These are phyloP conservation scores for Bradypodion pumilum DNA, from an alignment of 2,797 vertebrate species.

Conservation along the genomic window DNA sequence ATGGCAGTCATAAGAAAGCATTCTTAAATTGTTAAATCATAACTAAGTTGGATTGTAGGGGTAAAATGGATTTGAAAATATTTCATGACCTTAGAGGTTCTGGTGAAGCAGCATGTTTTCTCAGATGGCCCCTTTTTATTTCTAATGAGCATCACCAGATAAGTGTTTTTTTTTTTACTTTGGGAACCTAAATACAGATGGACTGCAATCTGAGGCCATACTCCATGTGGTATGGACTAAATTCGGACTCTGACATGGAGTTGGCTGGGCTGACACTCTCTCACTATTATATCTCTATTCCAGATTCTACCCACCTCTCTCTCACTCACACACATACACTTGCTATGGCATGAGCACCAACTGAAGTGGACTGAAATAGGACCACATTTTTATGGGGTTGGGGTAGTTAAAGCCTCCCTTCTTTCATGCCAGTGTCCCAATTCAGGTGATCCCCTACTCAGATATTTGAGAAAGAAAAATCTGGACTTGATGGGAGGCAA, in stretches of 20 bases:
- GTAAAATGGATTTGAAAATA: neutral
- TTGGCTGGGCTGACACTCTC: neutral
- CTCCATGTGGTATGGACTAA: neutral
- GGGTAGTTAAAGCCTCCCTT: neutral
- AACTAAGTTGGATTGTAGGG: neutral
- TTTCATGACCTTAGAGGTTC: neutral
- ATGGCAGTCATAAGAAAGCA: neutral
- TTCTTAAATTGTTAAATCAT: neutral
- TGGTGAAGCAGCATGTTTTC: too few species aligned
- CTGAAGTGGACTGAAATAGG: neutral
- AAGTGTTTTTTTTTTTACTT: neutral
- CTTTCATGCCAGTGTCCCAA: neutral
- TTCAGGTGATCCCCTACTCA: neutral
- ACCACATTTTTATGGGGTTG: neutral
- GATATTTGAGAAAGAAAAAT: neutral
- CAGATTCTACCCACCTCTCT: neutral
- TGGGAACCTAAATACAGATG: neutral
- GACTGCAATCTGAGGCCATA: neutral
- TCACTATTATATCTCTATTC: neutral
- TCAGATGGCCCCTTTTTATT: too few species aligned
- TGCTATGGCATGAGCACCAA: neutral
- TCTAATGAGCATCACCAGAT: too few species aligned
- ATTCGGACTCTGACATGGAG: neutral
- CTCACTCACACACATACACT: too few species aligned
- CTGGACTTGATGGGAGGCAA: neutral